Evolutionary conservation across 35 echinoderm and acorn worm species (phyloP), one percentile per base, ranked within the genome.

Genomic region (Anneissia japonica): DNA sequence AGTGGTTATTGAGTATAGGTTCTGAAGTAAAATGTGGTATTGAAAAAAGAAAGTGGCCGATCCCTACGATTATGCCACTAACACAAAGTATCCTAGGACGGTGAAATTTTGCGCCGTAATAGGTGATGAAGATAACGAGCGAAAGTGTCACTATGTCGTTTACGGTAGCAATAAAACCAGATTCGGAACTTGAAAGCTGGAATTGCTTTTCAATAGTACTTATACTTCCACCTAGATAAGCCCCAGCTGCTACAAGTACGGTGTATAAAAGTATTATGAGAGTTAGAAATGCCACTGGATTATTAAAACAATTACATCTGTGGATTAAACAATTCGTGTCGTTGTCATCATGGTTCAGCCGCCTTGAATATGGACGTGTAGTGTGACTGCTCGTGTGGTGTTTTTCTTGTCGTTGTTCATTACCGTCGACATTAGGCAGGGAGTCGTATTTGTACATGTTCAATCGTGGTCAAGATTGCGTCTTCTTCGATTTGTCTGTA

Each of bases 61-160:
- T 30, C 4, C 82, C 88, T 34, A 45, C 74, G 9, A 84, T 38
- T 4, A 85, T 29, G 17, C 56, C 46, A 17, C 74, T 12, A 36
- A 29, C 30, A 10, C 78, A 82, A n/a, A 90, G 76, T 4, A 90
- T 74, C 13, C 88, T 77, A 23, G 88, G 88, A 29, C 82, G 88
- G 82, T 90, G 88, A 38, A 39, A 30, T 38, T 82, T 84, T 35
- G 83, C 73, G 32, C 88, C 88, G 39, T 78, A 90, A 37, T 90
- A 82, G 1, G 88, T 90, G 14, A 85, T 74, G 38, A 90, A 85
- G 1, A 90, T 6, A 7, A 80, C 45, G 12, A 82, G 84, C 33
- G 83, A 36, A 4, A 90, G 74, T 4, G 82, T 31, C 19, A 83
- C 39, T 7, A 90, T 82, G 5, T 90, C 88, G 38, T 90, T 84